phyloP scores from a whole-genome alignment of 1,140 invertebrate species.

The Bemisia tabaci region DNA sequence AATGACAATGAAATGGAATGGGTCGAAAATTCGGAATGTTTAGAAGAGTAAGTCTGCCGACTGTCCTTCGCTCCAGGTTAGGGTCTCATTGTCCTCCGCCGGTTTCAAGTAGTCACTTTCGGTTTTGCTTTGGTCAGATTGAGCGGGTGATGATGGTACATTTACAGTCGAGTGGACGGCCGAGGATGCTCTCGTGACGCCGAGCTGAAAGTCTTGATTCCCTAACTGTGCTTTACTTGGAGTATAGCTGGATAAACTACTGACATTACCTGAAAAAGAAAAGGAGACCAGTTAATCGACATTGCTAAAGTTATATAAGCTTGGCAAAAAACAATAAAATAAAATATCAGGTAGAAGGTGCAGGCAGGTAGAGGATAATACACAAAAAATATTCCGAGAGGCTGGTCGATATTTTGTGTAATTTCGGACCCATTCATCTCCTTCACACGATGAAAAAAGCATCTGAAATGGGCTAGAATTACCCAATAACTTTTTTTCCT shows the following conservation, averaged over 20 bases:
- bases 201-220: slow-evolving; percentile 42
- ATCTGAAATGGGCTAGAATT: too few relatives aligned
- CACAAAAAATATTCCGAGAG: too few relatives aligned
- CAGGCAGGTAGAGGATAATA: too few relatives aligned
- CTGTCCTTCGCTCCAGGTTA: slow-evolving; percentile 46
- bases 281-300: not conserved
- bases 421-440: too few relatives aligned
- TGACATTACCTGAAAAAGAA: slow-evolving; percentile 27
- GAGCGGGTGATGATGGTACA: slow-evolving; percentile 9
- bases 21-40: slow-evolving; percentile 15
- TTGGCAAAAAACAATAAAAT: too few relatives aligned
- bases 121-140: slow-evolving; percentile 15
- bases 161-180: slow-evolving; percentile 17
- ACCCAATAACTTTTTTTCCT: too few relatives aligned
- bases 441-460: too few relatives aligned
- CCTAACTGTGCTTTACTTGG: slow-evolving; percentile 42
- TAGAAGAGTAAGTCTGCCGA: slow-evolving; percentile 48
- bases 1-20: too few relatives aligned
- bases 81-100: slow-evolving; percentile 37
- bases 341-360: too few relatives aligned
- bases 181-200: slow-evolving; percentile 37
- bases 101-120: slow-evolving; percentile 41
- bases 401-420: too few relatives aligned
- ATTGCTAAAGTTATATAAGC: not conserved
- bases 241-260: slow-evolving; percentile 43